Percentiles rank a stretch among this genome's conserved stretches.
phyloP scores from a whole-genome alignment of 1,140 invertebrate genomes.

The Drosophila yakuba region DNA sequence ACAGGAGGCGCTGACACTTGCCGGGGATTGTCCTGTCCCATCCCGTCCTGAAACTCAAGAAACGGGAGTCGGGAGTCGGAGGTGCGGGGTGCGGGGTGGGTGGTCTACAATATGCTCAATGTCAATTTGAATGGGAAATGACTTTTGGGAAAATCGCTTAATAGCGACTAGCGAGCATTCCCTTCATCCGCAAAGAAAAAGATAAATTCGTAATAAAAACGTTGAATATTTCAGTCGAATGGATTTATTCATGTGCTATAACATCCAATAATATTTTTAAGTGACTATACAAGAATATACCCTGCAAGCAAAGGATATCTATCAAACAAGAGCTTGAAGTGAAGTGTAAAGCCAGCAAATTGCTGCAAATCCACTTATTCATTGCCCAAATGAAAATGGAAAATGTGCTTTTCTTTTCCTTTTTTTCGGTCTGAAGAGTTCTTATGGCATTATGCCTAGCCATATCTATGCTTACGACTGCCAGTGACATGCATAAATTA shows the following conservation, averaged over 20 bases:
- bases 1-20: slow-evolving; percentile 39
- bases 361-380: slow-evolving; percentile 40
- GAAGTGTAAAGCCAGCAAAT: slow-evolving; percentile 18
- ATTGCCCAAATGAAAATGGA: slow-evolving; percentile 18
- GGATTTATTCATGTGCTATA: too few species aligned
- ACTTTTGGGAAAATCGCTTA: background rate
- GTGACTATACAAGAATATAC: too few species aligned
- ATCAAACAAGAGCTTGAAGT: background rate
- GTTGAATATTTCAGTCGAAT: too few species aligned
- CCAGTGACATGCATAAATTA: slow-evolving; percentile 57
- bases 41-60: background rate
- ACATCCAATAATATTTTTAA: too few species aligned
- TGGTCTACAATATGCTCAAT: slow-evolving; percentile 55
- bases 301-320: background rate
- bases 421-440: background rate
- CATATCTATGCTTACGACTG: slow-evolving; percentile 30
- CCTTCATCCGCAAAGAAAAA: background rate
- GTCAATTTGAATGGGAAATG: slow-evolving; percentile 37
- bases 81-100: background rate
- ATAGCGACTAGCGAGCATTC: background rate
- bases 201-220: background rate
- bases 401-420: slow-evolving; percentile 4
- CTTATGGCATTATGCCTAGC: slow-evolving; percentile 14
- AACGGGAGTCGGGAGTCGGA: too few species aligned
- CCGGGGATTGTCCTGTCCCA: slow-evolving; percentile 4